These are phyloP conservation scores for Acronicta alni DNA, from an alignment of 2,888 invertebrate genomes.

Conservation along the genomic window DNA sequence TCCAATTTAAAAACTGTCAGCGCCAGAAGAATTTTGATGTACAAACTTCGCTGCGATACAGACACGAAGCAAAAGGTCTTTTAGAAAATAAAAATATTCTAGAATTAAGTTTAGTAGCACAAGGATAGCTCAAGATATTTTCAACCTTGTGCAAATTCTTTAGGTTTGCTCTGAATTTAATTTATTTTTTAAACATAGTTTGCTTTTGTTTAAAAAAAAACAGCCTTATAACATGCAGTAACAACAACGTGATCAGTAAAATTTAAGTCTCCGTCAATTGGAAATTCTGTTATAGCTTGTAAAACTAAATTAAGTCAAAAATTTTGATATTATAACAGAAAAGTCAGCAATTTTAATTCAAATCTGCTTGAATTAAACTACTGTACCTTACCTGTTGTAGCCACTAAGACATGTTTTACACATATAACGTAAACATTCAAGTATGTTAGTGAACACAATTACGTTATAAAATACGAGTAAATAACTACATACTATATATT, in stretches of 20 bases:
- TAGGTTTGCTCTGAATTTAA: too few species aligned
- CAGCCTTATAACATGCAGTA: too few species aligned
- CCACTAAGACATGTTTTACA: constrained; percentile 1
- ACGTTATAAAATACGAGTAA: constrained; percentile 5
- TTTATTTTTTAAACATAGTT: too few species aligned
- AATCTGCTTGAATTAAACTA: constrained; percentile 10
- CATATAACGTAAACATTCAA: constrained; percentile 2
- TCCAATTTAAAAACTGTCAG: constrained; percentile 58
- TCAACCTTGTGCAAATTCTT: background rate
- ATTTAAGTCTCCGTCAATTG: too few species aligned
- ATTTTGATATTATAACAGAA: too few species aligned
- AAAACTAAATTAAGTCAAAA: too few species aligned
- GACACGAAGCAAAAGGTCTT: constrained; percentile 28
- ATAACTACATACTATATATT: constrained; percentile 4
- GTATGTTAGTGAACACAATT: constrained; percentile 11
- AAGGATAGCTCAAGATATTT: background rate
- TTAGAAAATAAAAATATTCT: constrained; percentile 6
- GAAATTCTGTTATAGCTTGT: too few species aligned
- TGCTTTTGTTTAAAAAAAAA: too few species aligned
- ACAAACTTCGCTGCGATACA: constrained; percentile 37
- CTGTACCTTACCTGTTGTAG: constrained; percentile 20
- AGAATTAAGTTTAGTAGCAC: constrained; percentile 18
- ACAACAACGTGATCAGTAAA: too few species aligned
- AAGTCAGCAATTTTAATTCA: too few species aligned
- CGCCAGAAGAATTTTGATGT: constrained; percentile 50